Evolutionary conservation across 2,113 vertebrate genomes (phyloP), one percentile per base, ranked within the genome.

Genomic region (Oenanthe melanoleuca): DNA sequence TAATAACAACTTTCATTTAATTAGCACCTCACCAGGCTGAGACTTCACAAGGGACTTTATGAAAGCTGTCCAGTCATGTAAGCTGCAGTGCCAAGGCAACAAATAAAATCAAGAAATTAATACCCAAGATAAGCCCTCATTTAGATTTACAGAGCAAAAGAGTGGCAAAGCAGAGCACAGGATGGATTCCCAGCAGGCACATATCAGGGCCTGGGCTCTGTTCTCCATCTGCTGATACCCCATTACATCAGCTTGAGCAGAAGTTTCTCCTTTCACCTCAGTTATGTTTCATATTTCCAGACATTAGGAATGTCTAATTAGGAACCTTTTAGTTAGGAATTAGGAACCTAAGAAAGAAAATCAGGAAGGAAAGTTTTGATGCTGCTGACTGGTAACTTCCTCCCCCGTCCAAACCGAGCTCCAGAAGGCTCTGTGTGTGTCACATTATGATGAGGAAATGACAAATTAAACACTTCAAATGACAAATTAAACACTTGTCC

Each of bases 1-100:
- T 61, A 66, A 85, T 90, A 93, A 93, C 55, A 88, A 82, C 33
- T 93, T 87, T 77, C 72, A 69, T 95, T 96, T 96, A 86, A 92
- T 92, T 86, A 92, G 82, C 61, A 74, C 89, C 69, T 91, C 93
- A 89, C 89, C 93, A 92, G 44, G 74, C 86, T 73, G 57, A 94
- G 50, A 81, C 85, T 79, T 87, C 59, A 59, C 93, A 72, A 94
- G 92, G 94, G 25, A 42, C 86, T 81, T 78, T 34, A 47, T 72
- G 65, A 79, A 96, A 94, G 92, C 92, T n/a, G 21, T 64, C 75
- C 52, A 49, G 50, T 78, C 81, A 26, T 38, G 55, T 50, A n/a
- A 64, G 38, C 87, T 47, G 64, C 67, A 64, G 59, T 73, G 80
- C 83, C 95, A 94, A 91, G 82, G 87, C 65, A 92, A 78, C 71